A percentile compares a stretch with the other conserved stretches of the same genome.
These are phyloP conservation scores for Ailurus styani DNA, from an alignment of 2,113 vertebrate genomes.

Conservation along the genomic window DNA sequence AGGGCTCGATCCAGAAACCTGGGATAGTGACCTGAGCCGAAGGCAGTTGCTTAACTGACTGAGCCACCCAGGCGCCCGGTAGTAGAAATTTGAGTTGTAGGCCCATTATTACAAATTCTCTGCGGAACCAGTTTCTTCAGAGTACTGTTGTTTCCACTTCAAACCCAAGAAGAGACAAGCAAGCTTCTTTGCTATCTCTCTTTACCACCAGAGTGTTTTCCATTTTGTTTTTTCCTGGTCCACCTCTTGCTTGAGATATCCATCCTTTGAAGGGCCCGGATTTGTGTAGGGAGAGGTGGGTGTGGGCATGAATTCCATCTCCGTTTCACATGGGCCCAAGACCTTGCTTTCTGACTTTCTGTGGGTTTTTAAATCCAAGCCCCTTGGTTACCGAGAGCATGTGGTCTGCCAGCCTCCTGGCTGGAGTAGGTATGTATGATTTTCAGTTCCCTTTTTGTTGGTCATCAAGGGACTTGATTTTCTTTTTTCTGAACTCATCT, in stretches of 20 bases:
- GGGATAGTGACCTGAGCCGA: too few relatives aligned
- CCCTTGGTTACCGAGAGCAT: not conserved
- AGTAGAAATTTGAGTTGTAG: constrained; percentile 2
- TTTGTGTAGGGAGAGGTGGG: not conserved
- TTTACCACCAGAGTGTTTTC: not conserved
- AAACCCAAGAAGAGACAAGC: not conserved
- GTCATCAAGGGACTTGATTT: not conserved
- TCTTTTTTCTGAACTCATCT: not conserved
- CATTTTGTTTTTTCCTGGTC: not conserved
- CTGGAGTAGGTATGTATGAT: not conserved
- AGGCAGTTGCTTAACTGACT: too few relatives aligned
- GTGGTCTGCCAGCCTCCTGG: not conserved
- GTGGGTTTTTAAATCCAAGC: not conserved
- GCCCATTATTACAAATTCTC: not conserved
- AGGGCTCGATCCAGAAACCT: too few relatives aligned
- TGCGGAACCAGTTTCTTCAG: not conserved
- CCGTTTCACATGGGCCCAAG: not conserved
- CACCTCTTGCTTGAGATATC: not conserved
- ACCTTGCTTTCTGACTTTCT: not conserved
- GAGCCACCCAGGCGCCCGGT: too few relatives aligned
- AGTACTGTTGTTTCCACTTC: not conserved
- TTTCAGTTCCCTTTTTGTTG: not conserved
- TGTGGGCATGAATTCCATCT: not conserved
- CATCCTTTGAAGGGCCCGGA: not conserved
- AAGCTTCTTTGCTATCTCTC: not conserved